A percentile compares a stretch with the other conserved stretches of the same genome.
Evolutionary conservation across 2,113 vertebrate species (phyloP).

Genomic region (Tachuris rubrigastra): DNA sequence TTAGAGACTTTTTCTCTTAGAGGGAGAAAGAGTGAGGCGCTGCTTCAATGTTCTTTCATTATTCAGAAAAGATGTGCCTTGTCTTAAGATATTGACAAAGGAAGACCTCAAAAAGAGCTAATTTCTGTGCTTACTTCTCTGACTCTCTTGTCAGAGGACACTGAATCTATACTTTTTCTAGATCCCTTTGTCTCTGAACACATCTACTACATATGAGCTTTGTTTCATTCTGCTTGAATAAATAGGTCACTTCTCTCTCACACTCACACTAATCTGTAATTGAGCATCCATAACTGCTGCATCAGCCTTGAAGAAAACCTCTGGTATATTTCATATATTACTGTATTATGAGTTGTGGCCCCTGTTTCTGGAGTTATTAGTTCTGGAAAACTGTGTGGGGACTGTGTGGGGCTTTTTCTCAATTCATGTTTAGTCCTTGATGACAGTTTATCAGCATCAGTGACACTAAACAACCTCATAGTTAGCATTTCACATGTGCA

Average conservation of each 20-base stretch:
- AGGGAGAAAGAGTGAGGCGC: neutral
- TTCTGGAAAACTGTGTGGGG: neutral
- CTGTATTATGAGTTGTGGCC: neutral
- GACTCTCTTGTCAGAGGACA: neutral
- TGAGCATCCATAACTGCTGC: neutral
- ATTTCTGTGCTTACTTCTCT: neutral
- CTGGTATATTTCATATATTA: neutral
- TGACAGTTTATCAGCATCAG: neutral
- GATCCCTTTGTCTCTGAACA: neutral
- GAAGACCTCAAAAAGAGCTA: neutral
- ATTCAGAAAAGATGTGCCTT: neutral
- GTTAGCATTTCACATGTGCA: neutral
- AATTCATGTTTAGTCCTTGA: neutral
- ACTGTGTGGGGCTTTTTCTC: accelerated
- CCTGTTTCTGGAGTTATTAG: neutral
- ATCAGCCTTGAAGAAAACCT: neutral
- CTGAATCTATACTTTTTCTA: neutral
- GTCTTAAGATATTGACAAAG: neutral
- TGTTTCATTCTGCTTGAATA: neutral
- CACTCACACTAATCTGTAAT: neutral
- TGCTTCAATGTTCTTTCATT: neutral
- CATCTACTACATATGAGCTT: neutral
- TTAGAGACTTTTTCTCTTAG: neutral
- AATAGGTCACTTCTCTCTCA: neutral
- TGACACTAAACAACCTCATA: neutral